Base-by-base conservation (phyloP, 2,113 vertebrate genomes). In the Channa maculata region DNA sequence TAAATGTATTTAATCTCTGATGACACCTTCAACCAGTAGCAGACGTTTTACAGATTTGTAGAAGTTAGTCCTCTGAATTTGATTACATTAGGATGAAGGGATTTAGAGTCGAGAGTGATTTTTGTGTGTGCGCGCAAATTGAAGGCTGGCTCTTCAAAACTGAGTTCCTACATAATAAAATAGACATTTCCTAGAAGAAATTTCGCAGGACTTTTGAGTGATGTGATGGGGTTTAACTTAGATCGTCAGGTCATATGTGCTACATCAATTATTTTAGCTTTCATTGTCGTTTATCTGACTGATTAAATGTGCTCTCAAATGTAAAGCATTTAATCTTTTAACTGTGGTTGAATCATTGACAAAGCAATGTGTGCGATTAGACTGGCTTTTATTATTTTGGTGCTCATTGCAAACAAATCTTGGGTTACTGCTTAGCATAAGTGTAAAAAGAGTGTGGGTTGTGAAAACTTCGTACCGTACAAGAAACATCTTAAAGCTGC, bases 71-170 rank as follows among this genome's bases (percentile, higher is more conserved):
- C 62, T 81, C 54, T 74, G 72, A 86, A 71, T 82, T 77, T 78
- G 80, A 78, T 84, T 74, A n/a, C 68, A 63, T 45, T 68, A 62
- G 48, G 69, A 75, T 71, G 65, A 79, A 70, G 65, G 65, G 72
- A 81, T 82, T 73, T 61, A 51, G 39, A 46, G 15, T 59, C 4
- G 34, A 61, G 33, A 72, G 33, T 8, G 43, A 36, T 69, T 77
- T 60, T 44, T 46, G 39, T 63, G 65, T 70, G 0, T 43, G 49
- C 75, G 52, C 76, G 74, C 13, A 51, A 58, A 71, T 86, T 89
- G 90, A 91, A 93, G 91, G 86, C 90, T 93, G 91, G 91, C 80
- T 92, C 90, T 92, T 93, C 92, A 92, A 89, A 85, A 88, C 57
- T 0, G 44, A 79, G 55, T 75, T 89, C 67, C 60, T 74, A 64